These are phyloP conservation scores for Botia kubotai DNA, from an alignment of 2,797 vertebrate genomes.

Conservation along the genomic window DNA sequence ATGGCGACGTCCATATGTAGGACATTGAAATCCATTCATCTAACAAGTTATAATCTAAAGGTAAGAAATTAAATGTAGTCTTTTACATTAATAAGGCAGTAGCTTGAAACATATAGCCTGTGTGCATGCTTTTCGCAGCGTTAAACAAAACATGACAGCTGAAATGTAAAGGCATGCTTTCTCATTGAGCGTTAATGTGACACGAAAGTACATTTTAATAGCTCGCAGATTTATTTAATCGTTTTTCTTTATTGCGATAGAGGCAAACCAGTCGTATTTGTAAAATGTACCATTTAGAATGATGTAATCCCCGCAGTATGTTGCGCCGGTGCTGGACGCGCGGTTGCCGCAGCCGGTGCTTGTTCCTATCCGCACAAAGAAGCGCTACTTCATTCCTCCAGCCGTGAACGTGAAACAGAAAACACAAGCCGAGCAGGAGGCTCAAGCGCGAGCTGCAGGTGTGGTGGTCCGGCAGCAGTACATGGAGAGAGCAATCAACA, in stretches of 20 bases:
- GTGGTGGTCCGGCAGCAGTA: conserved; percentile 75
- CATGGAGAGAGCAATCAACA: conserved; percentile 84
- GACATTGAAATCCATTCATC: conserved; percentile 64
- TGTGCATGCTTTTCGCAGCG: background rate
- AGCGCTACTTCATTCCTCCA: conserved; percentile 77
- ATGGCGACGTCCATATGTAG: conserved; percentile 84
- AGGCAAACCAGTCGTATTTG: background rate
- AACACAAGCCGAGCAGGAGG: conserved; percentile 61
- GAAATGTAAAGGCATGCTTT: too few species aligned
- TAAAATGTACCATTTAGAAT: background rate
- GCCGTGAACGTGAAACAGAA: conserved; percentile 50
- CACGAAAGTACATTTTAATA: too few species aligned
- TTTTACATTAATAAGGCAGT: conserved; percentile 11
- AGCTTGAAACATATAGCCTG: too few species aligned
- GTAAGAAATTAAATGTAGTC: conserved; percentile 54
- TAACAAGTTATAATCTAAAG: conserved; percentile 62
- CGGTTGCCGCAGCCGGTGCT: conserved; percentile 62
- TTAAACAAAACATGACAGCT: background rate
- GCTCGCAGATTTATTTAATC: too few species aligned
- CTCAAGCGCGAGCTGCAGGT: conserved; percentile 69
- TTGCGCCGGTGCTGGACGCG: conserved; percentile 58
- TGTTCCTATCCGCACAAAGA: conserved; percentile 84
- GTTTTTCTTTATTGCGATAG: too few species aligned
- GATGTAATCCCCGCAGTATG: conserved; percentile 57
- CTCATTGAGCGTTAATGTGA: background rate